A percentile compares a stretch with the other conserved stretches of the same genome.
Evolutionary conservation across 2,113 vertebrate genomes (phyloP).

Genomic region (Bucco capensis): DNA sequence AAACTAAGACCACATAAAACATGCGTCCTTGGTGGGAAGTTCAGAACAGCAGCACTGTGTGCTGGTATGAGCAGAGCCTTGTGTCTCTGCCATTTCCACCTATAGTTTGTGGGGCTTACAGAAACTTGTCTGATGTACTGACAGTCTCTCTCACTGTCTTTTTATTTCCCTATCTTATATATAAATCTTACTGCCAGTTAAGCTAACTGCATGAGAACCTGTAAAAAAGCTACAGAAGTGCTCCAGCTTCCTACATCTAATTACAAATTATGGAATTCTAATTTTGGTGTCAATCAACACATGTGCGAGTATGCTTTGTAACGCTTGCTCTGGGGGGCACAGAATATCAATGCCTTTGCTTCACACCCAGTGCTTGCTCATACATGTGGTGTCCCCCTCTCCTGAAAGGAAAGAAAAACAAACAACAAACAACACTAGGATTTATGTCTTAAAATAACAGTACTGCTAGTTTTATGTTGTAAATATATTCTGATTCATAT

Average conservation of each 20-base stretch:
- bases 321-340: neutral
- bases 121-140: neutral
- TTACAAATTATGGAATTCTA: slow-evolving; percentile 65
- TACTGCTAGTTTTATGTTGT: neutral
- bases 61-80: neutral
- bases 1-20: neutral
- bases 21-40: neutral
- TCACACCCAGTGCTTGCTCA: neutral
- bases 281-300: slow-evolving; percentile 69
- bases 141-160: neutral
- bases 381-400: neutral
- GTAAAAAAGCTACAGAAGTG: slow-evolving; percentile 60
- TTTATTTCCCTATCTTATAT: slow-evolving; percentile 8
- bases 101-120: neutral
- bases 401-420: neutral
- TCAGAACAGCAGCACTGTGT: neutral
- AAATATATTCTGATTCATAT: neutral
- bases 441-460: neutral
- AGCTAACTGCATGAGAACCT: slow-evolving; percentile 42
- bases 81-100: neutral
- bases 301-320: slow-evolving; percentile 18
- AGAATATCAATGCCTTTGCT: slow-evolving; percentile 47
- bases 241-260: slow-evolving; percentile 60
- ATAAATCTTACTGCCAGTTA: slow-evolving; percentile 46
- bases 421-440: accelerated